Evolutionary conservation across 2,113 vertebrate species (phyloP).

Genomic region (Stomatorhinus ivindoensis): DNA sequence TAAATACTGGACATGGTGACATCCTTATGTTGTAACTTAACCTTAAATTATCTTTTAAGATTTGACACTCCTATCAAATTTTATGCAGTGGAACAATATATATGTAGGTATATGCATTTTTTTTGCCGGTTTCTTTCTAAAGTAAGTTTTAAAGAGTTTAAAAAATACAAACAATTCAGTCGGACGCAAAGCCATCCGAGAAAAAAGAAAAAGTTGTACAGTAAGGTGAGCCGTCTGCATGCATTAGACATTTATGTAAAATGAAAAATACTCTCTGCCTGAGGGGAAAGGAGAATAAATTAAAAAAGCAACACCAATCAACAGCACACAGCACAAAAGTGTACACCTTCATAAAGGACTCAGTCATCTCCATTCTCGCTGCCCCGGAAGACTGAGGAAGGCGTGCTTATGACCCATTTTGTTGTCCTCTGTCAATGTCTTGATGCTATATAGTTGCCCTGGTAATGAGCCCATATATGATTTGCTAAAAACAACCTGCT

Average conservation of each 20-base stretch:
- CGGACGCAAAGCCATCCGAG: slow-evolving; percentile 45
- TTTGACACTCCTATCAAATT: slow-evolving; percentile 35
- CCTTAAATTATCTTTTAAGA: slow-evolving; percentile 39
- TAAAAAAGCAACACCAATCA: slow-evolving; percentile 76
- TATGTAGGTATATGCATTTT: slow-evolving; percentile 40
- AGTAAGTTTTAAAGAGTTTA: slow-evolving; percentile 33
- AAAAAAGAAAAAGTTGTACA: slow-evolving; percentile 45
- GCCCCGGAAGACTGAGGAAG: slow-evolving; percentile 80
- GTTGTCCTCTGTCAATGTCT: slow-evolving; percentile 59
- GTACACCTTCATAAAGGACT: slow-evolving; percentile 71
- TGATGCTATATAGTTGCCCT: slow-evolving; percentile 1
- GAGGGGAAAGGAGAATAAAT: slow-evolving; percentile 26
- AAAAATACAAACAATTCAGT: slow-evolving; percentile 51
- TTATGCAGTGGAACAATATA: slow-evolving; percentile 55
- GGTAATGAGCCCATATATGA: slow-evolving; percentile 42
- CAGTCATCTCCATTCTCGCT: slow-evolving; percentile 55
- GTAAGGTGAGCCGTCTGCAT: slow-evolving; percentile 58
- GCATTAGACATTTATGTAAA: slow-evolving; percentile 52
- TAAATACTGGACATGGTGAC: slow-evolving; percentile 58
- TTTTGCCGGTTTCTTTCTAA: slow-evolving; percentile 35
- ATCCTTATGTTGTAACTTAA: slow-evolving; percentile 58
- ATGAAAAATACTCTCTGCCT: slow-evolving; percentile 21
- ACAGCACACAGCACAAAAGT: slow-evolving; percentile 87
- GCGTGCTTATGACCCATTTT: slow-evolving; percentile 79
- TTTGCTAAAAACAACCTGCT: slow-evolving; percentile 40